Conservation (phyloP, 1,140 invertebrate species). For the Papilio machaon region DNA sequence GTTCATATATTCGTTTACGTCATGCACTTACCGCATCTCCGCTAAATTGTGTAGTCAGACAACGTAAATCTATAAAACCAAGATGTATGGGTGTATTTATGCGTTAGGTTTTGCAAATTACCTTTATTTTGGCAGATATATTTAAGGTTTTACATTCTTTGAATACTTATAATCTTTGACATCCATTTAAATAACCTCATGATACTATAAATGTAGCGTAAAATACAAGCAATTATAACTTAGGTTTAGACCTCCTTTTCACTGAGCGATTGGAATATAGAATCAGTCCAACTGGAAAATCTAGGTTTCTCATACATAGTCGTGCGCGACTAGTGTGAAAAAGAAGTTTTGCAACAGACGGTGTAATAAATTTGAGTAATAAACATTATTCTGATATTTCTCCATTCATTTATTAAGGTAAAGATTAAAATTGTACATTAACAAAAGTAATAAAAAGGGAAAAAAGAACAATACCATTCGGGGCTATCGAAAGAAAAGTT, state of each 20-base stretch:
- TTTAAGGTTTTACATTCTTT: background rate
- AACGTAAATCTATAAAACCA: background rate
- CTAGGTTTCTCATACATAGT: too few relatives aligned
- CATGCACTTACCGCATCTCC: background rate
- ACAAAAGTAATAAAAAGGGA: background rate
- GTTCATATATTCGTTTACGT: background rate
- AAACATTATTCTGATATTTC: background rate
- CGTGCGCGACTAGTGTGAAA: too few relatives aligned
- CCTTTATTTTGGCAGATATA: background rate
- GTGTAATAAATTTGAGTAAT: background rate
- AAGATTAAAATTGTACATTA: background rate
- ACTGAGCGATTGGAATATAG: too few relatives aligned
- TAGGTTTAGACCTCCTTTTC: background rate
- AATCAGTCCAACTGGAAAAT: too few relatives aligned
- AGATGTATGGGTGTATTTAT: background rate
- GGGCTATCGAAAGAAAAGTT: background rate
- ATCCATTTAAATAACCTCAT: background rate
- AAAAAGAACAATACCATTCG: slow-evolving; percentile 14
- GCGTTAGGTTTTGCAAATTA: too few relatives aligned
- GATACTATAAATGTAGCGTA: background rate
- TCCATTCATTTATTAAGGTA: background rate
- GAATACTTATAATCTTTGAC: background rate
- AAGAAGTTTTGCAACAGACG: too few relatives aligned
- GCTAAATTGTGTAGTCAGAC: background rate
- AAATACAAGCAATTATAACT: background rate